phyloP scores from a whole-genome alignment of 1,140 invertebrate genomes.

The Microplitis demolitor region DNA sequence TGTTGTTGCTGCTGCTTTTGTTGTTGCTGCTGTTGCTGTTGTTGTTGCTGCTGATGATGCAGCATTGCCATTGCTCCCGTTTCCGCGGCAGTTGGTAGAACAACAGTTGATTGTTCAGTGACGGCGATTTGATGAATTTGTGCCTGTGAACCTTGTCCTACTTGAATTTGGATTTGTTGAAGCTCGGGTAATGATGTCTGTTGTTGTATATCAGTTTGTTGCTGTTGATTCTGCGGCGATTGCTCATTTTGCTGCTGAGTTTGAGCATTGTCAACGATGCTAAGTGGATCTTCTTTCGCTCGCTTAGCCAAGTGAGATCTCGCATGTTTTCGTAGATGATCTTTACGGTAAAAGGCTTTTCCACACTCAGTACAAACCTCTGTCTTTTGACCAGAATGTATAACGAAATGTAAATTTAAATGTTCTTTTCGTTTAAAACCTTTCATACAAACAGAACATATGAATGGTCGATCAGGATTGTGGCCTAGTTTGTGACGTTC shows the following conservation, averaged over 20 bases:
- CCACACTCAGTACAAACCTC: conserved; percentile 74
- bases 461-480: conserved; percentile 78
- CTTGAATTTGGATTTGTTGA: conserved; percentile 50
- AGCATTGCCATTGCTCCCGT: conserved; percentile 58
- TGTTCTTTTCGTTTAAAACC: conserved; percentile 82
- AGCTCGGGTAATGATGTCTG: conserved; percentile 30
- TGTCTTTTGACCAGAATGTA: conserved; percentile 81
- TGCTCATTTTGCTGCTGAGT: conserved; percentile 44
- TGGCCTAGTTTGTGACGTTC: conserved; percentile 79
- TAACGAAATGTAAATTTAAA: conserved; percentile 78
- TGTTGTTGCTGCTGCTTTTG: conserved; percentile 37
- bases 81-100: conserved; percentile 63
- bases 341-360: conserved; percentile 83
- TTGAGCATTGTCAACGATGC: conserved; percentile 47
- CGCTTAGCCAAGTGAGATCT: conserved; percentile 75
- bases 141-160: conserved; percentile 56
- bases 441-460: conserved; percentile 77
- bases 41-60: conserved; percentile 53
- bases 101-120: conserved; percentile 61
- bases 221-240: conserved; percentile 42
- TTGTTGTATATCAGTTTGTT: conserved; percentile 31
- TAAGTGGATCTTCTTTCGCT: conserved; percentile 68
- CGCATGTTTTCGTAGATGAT: conserved; percentile 79
- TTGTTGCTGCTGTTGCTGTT: conserved; percentile 48
- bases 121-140: conserved; percentile 59